A percentile compares a stretch with the other conserved stretches of the same genome.
phyloP scores from a whole-genome alignment of 2,888 invertebrate genomes.

The Seladonia tumulorum region DNA sequence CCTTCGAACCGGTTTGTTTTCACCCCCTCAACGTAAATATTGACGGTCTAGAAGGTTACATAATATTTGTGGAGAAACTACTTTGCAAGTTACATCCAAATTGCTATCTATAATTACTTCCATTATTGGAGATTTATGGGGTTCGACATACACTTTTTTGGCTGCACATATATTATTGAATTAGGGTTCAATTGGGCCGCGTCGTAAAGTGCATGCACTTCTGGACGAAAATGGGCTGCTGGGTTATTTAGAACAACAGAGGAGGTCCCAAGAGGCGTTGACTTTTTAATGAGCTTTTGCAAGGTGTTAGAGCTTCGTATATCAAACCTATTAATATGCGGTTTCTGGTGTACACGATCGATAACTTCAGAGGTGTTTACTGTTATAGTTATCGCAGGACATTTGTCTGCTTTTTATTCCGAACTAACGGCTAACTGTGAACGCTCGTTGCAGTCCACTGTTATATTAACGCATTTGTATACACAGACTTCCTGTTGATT shows the following conservation, averaged over 20 bases:
- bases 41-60: neutral
- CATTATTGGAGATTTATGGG: neutral
- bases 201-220: neutral
- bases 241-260: neutral
- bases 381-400: neutral
- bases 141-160: neutral
- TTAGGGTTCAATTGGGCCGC: neutral
- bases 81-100: neutral
- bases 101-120: neutral
- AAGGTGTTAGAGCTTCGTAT: neutral
- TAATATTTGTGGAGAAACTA: neutral
- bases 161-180: neutral
- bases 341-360: neutral
- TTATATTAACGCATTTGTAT: neutral
- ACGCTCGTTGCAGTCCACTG: neutral
- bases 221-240: neutral
- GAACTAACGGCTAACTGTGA: neutral
- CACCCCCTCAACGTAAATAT: neutral
- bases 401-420: neutral
- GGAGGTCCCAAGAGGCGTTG: neutral
- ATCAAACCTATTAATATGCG: slow-evolving; percentile 2
- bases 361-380: neutral
- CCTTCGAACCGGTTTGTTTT: neutral
- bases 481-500: slow-evolving; percentile 1
- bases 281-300: slow-evolving; percentile 4